phyloP scores from a whole-genome alignment of 2,888 invertebrate species.

The Silvanus unidentatus region DNA sequence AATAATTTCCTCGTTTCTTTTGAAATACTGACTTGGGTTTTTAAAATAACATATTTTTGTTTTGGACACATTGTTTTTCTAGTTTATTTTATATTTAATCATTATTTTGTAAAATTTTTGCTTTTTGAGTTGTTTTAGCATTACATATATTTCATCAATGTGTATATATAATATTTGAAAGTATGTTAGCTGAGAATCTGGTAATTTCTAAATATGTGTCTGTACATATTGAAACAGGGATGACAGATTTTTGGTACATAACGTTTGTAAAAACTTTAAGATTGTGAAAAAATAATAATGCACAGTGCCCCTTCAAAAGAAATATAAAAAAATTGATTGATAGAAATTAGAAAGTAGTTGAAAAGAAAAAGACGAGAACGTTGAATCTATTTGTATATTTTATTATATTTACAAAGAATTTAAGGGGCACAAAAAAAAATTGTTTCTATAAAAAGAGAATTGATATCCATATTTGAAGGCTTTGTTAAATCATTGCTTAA shows the following conservation, averaged over 20 bases:
- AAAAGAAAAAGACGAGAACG: conserved; percentile 13
- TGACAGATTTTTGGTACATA: conserved; percentile 14
- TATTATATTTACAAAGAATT: conserved; percentile 27
- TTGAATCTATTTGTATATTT: conserved; percentile 28
- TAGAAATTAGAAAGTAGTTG: conserved; percentile 2
- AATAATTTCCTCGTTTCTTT: conserved; percentile 8
- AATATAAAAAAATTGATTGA: conserved; percentile 10
- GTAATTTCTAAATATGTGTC: conserved; percentile 8
- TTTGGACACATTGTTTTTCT: neutral
- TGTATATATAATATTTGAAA: conserved; percentile 6
- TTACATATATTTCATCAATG: neutral
- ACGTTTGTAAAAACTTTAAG: conserved; percentile 4
- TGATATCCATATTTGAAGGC: too few relatives aligned
- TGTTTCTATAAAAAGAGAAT: neutral
- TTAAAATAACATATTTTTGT: neutral
- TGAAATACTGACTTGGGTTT: too few relatives aligned
- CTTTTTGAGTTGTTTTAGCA: neutral
- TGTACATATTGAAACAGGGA: conserved; percentile 1
- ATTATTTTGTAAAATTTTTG: conserved; percentile 5
- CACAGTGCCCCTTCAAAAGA: conserved; percentile 8
- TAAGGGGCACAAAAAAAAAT: conserved; percentile 25
- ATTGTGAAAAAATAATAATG: neutral
- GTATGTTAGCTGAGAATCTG: conserved; percentile 12
- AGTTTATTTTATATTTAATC: conserved; percentile 4
- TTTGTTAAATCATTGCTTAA: too few relatives aligned